A percentile compares a stretch with the other conserved stretches of the same genome.
Conservation (phyloP, 1,140 invertebrate species). For the Heliconius nattereri region DNA sequence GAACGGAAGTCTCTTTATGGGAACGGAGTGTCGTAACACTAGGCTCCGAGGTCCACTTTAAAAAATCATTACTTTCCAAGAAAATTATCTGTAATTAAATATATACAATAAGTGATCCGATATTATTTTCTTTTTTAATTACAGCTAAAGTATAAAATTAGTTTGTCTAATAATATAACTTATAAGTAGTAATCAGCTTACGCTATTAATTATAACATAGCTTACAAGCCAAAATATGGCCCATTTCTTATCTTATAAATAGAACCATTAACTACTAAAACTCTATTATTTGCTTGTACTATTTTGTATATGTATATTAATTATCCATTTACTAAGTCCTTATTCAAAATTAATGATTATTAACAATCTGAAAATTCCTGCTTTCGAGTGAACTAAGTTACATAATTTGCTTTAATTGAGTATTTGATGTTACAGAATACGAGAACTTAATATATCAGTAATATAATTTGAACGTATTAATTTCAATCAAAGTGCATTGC, state of each 20-base stretch:
- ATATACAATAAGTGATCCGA: too few relatives aligned
- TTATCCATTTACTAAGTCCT: background rate
- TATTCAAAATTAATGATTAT: background rate
- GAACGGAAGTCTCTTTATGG: too few relatives aligned
- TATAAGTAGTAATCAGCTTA: background rate
- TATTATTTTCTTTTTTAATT: too few relatives aligned
- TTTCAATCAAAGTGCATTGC: constrained; percentile 21
- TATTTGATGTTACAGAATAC: background rate
- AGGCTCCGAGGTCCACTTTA: too few relatives aligned
- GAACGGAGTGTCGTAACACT: too few relatives aligned
- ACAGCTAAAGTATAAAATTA: background rate
- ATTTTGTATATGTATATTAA: background rate
- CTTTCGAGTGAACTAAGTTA: background rate
- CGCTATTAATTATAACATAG: background rate
- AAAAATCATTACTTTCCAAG: too few relatives aligned
- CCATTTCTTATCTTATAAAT: background rate
- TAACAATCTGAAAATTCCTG: background rate
- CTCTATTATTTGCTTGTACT: background rate
- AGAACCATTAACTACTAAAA: background rate
- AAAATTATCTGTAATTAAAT: too few relatives aligned
- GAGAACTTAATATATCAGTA: constrained; percentile 8
- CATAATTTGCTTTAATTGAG: background rate
- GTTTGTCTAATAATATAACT: background rate
- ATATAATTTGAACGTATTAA: constrained; percentile 17
- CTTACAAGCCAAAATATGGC: background rate